Evolutionary conservation across 1,140 invertebrate species (phyloP).

Genomic region (Gryllus bimaculatus): DNA sequence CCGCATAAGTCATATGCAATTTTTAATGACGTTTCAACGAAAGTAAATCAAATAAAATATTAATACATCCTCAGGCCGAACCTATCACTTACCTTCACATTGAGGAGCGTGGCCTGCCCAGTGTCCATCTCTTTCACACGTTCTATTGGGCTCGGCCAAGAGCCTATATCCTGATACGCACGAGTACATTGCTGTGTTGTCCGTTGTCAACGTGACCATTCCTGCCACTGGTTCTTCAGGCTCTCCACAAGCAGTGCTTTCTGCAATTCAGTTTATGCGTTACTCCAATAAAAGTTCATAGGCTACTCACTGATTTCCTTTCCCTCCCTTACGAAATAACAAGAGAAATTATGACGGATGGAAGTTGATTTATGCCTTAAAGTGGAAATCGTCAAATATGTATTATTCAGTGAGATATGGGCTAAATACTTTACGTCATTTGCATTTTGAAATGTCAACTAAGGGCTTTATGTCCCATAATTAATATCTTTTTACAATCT

Average conservation of each 20-base stretch:
- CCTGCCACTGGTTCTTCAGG: conserved; percentile 27
- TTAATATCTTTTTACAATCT: not conserved
- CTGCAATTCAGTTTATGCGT: conserved; percentile 18
- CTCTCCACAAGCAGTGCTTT: conserved; percentile 27
- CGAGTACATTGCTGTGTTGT: conserved; percentile 29
- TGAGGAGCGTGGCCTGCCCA: conserved; percentile 28
- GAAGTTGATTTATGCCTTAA: not conserved
- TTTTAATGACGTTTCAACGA: no score
- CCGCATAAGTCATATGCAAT: no score
- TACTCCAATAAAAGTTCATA: not conserved
- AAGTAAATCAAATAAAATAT: no score
- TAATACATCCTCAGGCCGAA: no score
- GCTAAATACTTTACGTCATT: not conserved
- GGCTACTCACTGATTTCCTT: not conserved
- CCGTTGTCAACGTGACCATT: conserved; percentile 19
- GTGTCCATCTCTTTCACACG: conserved; percentile 26
- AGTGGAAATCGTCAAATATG: not conserved
- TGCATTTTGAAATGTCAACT: not conserved
- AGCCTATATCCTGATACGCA: conserved; percentile 36
- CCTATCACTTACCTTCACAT: conserved; percentile 24
- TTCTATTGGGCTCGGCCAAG: conserved; percentile 28
- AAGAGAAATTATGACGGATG: no score
- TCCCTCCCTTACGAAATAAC: no score
- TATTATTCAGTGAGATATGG: not conserved
- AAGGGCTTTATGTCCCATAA: not conserved